Evolutionary conservation across 2,113 vertebrate genomes (phyloP).

Genomic region (Poeciliopsis prolifica): DNA sequence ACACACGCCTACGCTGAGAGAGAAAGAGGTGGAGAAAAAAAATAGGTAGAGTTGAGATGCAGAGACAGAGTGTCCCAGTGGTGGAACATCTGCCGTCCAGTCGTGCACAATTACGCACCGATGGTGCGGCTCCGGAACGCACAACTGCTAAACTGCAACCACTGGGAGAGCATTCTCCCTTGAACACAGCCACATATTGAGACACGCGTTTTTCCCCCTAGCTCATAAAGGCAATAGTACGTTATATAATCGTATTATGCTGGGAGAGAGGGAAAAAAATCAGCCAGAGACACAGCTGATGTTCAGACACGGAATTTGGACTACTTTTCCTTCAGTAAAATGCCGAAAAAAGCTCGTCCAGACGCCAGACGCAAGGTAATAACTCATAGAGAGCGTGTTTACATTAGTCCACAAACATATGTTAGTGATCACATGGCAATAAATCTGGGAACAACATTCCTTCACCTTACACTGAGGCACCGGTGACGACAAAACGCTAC

Average conservation of each 20-base stretch:
- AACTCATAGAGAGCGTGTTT: constrained; percentile 29
- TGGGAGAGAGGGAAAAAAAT: not conserved
- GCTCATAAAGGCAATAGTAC: not conserved
- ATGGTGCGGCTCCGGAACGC: constrained; percentile 43
- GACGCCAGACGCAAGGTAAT: constrained; percentile 5
- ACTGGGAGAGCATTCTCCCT: constrained; percentile 48
- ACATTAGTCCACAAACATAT: constrained; percentile 31
- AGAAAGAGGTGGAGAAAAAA: constrained; percentile 9
- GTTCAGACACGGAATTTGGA: not conserved
- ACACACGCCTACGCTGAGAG: constrained; percentile 53
- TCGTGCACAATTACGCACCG: constrained; percentile 71
- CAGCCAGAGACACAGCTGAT: not conserved
- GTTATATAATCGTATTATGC: constrained; percentile 8
- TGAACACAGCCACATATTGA: constrained; percentile 27
- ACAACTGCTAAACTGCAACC: constrained; percentile 41
- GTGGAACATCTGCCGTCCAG: constrained; percentile 74
- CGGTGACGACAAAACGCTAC: not conserved
- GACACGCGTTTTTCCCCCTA: not conserved
- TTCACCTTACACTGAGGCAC: not conserved
- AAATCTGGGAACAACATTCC: constrained; percentile 13
- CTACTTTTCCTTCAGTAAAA: not conserved
- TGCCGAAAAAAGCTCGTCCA: not conserved
- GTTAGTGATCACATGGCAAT: constrained; percentile 19
- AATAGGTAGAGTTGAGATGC: constrained; percentile 44
- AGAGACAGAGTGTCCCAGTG: constrained; percentile 64